Base-by-base conservation (phyloP, 2,888 invertebrate genomes). In the Orthosia incerta region DNA sequence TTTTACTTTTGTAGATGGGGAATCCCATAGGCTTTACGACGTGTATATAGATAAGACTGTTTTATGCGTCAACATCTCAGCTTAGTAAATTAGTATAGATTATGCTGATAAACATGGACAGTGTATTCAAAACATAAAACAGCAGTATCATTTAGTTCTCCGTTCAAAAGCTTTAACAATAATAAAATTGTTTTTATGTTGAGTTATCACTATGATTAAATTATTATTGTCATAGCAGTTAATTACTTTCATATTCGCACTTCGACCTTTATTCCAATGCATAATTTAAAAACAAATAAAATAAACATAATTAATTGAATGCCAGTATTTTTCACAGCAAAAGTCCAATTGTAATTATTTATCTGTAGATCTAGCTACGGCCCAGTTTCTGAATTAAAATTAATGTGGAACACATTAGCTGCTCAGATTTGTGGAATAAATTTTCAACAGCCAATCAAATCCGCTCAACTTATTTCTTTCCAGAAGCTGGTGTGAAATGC, bases 141-240 rank as follows among this genome's bases (percentile, higher is more conserved):
- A 16, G 3, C n/a, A 13, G n/a, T 26, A 46, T 31, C 18, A 74
- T 74, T 23, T 46, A 31, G 9, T 16, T n/a, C 16, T 13, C 15
- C 15, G 48, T 64, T 48, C 39, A 56, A 55, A 57, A 64, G 18
- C 3, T 64, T 15, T 3, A 50, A 75, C 26, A 50, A 55, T 16
- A 26, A 55, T 20, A 56, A 12, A 7, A 26, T 75, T 55, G 18
- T 45, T 39, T 31, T 50, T 31, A 18, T 23, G 23, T 18, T 45
- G 18, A 20, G 4, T 18, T 56, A 48, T 18, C 48, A 16, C 4
- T 12, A 4, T 20, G 18, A 76, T 73, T 18, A n/a, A 45, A 18
- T 23, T 45, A 50, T 56, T 66, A 76, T 50, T 57, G 67, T 45
- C 18, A 50, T 45, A 15, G 12, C n/a, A 13, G 61, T 62, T 46